Percentiles rank a stretch among this genome's conserved stretches.
These are phyloP conservation scores for Dryadula phaetusa DNA, from an alignment of 2,888 invertebrate genomes.

Conservation along the genomic window DNA sequence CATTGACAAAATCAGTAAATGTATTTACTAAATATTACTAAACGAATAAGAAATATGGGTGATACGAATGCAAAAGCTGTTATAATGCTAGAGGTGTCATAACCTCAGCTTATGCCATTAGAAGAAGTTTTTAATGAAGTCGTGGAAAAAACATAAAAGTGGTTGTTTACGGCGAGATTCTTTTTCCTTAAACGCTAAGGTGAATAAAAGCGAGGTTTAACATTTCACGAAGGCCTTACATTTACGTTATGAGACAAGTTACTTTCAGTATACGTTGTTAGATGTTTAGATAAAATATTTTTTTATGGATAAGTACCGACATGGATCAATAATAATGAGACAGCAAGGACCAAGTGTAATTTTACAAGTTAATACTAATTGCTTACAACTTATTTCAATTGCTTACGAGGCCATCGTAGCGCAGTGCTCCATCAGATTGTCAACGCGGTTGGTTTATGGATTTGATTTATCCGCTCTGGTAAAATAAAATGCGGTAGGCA, in stretches of 20 bases:
- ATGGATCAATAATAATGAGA: no score
- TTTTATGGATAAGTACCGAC: no score
- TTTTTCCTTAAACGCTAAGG: slow-evolving; percentile 61
- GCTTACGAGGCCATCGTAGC: no score
- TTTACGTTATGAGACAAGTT: slow-evolving; percentile 51
- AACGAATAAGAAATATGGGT: background rate
- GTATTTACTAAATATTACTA: background rate
- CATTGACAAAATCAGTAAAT: no score
- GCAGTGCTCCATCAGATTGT: no score
- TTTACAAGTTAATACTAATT: no score
- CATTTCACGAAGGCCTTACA: slow-evolving; percentile 52
- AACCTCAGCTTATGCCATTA: slow-evolving; percentile 50
- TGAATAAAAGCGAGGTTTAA: slow-evolving; percentile 67
- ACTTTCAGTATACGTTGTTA: slow-evolving; percentile 57
- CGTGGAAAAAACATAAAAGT: slow-evolving; percentile 65
- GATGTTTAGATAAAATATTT: slow-evolving; percentile 10
- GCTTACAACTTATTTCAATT: no score
- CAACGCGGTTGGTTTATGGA: no score
- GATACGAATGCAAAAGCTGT: slow-evolving; percentile 3
- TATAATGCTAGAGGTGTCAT: slow-evolving; percentile 21
- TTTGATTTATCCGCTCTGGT: no score
- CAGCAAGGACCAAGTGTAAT: no score
- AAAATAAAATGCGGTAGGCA: no score
- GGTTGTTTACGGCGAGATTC: slow-evolving; percentile 65
- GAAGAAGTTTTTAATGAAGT: slow-evolving; percentile 62